These are phyloP conservation scores for Chironomus striatipennis DNA, from an alignment of 1,140 invertebrate genomes.

Conservation along the genomic window DNA sequence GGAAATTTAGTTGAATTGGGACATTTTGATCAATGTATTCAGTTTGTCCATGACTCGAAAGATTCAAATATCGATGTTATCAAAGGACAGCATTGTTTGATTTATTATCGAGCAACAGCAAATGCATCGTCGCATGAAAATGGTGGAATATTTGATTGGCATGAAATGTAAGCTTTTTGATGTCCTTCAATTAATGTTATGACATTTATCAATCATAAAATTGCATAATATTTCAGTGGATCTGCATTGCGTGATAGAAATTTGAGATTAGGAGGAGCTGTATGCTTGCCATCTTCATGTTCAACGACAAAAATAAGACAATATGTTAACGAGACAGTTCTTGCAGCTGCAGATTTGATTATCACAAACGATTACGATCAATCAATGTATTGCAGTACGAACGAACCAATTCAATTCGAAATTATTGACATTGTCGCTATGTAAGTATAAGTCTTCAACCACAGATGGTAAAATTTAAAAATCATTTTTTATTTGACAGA, in stretches of 20 bases:
- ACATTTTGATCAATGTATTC: slow-evolving; percentile 24
- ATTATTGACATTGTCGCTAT: neutral
- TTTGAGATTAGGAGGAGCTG: slow-evolving; percentile 49
- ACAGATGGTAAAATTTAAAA: neutral
- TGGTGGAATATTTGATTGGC: neutral
- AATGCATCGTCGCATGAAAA: neutral
- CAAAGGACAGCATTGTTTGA: neutral
- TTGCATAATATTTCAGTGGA: slow-evolving; percentile 17
- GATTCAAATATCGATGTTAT: neutral
- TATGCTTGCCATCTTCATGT: slow-evolving; percentile 45
- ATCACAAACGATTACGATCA: neutral
- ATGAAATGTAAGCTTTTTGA: neutral
- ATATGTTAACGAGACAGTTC: slow-evolving; percentile 31
- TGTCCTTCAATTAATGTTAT: neutral
- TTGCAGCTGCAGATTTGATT: neutral
- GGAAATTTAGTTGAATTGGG: neutral
- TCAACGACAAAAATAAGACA: slow-evolving; percentile 41
- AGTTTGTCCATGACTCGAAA: neutral
- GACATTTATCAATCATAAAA: neutral
- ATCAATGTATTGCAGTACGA: neutral
- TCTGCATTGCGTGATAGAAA: slow-evolving; percentile 46
- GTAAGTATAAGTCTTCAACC: neutral
- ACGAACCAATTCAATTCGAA: neutral
- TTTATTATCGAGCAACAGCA: neutral
- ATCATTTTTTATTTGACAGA: neutral